phyloP scores from a whole-genome alignment of 2,113 vertebrate genomes.

The Abramis brama region DNA sequence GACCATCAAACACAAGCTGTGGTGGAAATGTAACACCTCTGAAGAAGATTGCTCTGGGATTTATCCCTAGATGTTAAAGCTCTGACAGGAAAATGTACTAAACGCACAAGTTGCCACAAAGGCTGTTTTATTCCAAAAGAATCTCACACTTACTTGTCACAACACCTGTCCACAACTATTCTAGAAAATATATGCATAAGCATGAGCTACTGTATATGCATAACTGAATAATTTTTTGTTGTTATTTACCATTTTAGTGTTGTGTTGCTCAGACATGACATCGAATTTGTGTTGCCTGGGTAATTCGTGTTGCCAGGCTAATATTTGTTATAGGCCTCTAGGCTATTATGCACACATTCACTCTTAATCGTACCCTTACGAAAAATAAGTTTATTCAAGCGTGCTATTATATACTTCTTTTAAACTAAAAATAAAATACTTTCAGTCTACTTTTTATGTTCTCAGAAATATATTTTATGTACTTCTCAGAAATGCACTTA shows the following conservation, averaged over 20 bases:
- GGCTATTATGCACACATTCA: not conserved
- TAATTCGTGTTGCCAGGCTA: no score
- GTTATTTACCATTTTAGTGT: not conserved
- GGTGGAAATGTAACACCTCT: slow-evolving; percentile 31
- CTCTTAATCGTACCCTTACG: not conserved
- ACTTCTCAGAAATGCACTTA: no score
- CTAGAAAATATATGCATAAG: not conserved
- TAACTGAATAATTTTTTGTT: not conserved
- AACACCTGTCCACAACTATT: not conserved
- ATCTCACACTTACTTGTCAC: not conserved
- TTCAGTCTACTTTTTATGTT: no score
- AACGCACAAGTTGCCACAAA: not conserved
- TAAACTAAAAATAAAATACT: no score
- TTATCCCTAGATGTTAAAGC: slow-evolving; percentile 6
- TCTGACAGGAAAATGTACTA: slow-evolving; percentile 24
- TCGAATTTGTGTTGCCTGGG: not conserved
- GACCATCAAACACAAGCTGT: slow-evolving; percentile 8
- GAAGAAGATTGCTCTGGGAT: slow-evolving; percentile 27
- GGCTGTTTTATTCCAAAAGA: not conserved
- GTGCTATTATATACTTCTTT: no score
- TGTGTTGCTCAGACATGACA: not conserved
- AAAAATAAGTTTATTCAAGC: no score
- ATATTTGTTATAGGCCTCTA: not conserved
- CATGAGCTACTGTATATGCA: not conserved
- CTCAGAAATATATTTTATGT: no score